Conservation (phyloP, 1,140 invertebrate species). For the Drosophila hydei region DNA sequence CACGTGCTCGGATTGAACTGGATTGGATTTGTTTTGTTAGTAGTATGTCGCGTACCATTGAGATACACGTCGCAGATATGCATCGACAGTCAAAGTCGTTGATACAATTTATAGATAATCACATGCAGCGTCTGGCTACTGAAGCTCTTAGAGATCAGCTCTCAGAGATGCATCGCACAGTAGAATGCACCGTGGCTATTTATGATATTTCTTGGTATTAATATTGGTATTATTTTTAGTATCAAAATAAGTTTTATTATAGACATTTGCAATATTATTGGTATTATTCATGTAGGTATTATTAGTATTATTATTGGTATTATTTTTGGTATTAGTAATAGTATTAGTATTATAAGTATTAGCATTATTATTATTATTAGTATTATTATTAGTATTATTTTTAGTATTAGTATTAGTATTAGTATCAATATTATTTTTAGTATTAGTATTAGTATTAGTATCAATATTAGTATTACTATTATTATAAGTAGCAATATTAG, state of each 20-base stretch:
- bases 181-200: slow-evolving; percentile 22
- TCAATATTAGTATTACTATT: neutral
- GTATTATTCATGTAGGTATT: neutral
- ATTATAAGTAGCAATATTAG: neutral
- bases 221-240: no score
- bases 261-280: no score
- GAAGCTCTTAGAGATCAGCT: slow-evolving; percentile 11
- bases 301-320: neutral
- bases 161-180: slow-evolving; percentile 13
- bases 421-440: no score
- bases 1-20: slow-evolving; percentile 50
- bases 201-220: neutral
- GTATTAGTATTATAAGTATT: no score
- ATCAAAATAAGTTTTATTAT: no score
- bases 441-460: neutral
- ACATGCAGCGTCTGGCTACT: slow-evolving; percentile 46
- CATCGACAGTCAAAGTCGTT: slow-evolving; percentile 36
- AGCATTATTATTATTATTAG: neutral
- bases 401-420: no score
- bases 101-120: slow-evolving; percentile 79
- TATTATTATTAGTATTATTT: neutral
- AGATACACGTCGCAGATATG: slow-evolving; percentile 66
- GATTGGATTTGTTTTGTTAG: slow-evolving; percentile 1
- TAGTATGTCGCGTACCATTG: slow-evolving; percentile 50
- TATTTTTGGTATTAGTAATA: neutral